Evolutionary conservation across 2,888 invertebrate species (phyloP).

Genomic region (Melinaea marsaeus): DNA sequence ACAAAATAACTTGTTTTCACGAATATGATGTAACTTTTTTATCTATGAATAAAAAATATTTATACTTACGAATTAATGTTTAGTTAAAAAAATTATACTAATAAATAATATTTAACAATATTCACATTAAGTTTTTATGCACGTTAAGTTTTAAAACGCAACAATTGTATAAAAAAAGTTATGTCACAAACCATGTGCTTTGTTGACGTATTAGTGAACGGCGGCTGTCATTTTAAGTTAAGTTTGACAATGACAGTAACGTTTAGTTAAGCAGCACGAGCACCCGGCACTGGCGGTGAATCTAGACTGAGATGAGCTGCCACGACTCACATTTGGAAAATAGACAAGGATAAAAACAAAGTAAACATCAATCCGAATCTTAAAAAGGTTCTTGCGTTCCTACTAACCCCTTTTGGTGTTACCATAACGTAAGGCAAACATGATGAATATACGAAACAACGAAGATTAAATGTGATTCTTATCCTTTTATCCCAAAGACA

Average conservation of each 20-base stretch:
- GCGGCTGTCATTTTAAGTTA: background rate
- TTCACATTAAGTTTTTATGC: no score
- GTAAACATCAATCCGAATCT: conserved; percentile 44
- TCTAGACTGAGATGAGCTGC: conserved; percentile 60
- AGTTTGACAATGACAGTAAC: conserved; percentile 2
- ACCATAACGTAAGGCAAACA: conserved; percentile 14
- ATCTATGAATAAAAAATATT: no score
- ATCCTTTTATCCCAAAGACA: no score
- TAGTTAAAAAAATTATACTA: no score
- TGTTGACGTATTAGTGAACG: background rate
- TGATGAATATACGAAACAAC: background rate
- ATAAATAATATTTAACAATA: no score
- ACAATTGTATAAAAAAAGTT: background rate
- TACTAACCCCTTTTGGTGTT: background rate
- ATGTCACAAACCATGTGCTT: background rate
- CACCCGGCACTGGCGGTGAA: conserved; percentile 55
- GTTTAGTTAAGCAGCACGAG: conserved; percentile 45
- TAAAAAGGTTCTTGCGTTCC: conserved; percentile 9
- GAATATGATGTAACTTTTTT: no score
- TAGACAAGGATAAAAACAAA: conserved; percentile 56
- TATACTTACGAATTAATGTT: no score
- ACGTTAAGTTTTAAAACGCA: no score
- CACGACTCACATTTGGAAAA: conserved; percentile 54
- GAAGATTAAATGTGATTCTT: background rate
- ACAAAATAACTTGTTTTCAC: no score